Evolutionary conservation across 2,888 invertebrate genomes (phyloP), one percentile per base, ranked within the genome.

Genomic region (Pyralis farinalis): DNA sequence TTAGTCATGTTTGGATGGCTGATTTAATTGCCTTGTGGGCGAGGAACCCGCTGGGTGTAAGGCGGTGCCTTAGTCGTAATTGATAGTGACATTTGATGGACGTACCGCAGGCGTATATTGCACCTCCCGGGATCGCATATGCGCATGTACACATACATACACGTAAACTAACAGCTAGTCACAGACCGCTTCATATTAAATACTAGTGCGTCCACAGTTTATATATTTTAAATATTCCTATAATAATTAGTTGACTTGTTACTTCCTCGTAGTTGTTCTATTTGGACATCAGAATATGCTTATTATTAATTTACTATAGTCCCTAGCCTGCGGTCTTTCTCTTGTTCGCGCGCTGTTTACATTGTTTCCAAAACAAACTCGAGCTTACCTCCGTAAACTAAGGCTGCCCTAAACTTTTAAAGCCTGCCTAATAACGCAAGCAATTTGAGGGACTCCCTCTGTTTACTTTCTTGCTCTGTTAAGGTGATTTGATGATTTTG

Each of bases 401-500:
- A 80, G 71, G 64, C 68, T 73, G 72, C 80, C 82, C 76, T 79
- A 82, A 88, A 86, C 82, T 87, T 87, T 88, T 81, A 80, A 83
- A 85, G 81, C 71, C 68, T 76, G 72, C 74, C 75, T 88, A 86
- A 86, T 86, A 86, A 86, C 76, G 80, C 80, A 75, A 80, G 85
- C 82, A 82, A 83, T 85, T 86, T 82, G 75, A 57, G 80, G 81
- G 78, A 70, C 75, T 72, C 82, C 80, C 82, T 77, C 74, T 86
- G 78, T 86, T 87, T 87, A 71, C 79, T 71, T 72, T 77, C 78
- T 81, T 79, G 75, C 78, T 81, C 78, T 75, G 71, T 76, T 64
- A 64, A 81, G 82, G 81, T 84, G 83, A 87, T 86, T 88, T 87
- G 85, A 86, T 85, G 86, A 88, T 86, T 85, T 82, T 79, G 81